Base-by-base conservation (phyloP, 2,888 invertebrate species). In the Caenorhabditis zanzibari region DNA sequence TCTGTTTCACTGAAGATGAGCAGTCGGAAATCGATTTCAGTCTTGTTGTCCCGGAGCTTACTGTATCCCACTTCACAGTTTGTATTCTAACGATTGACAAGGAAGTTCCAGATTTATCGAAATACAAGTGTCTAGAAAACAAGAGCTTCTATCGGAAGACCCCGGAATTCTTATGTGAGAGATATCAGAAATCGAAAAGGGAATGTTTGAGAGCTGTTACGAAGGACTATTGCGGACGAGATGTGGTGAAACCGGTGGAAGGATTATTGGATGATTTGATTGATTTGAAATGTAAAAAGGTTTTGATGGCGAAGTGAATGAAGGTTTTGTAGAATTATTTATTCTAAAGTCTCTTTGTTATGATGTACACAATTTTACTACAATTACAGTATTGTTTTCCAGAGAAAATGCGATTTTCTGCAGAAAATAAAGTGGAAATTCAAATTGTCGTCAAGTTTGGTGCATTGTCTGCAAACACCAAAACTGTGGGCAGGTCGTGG, bases 121-220 rank as follows among this genome's bases (percentile, higher is more conserved):
- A 66, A 14, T 66, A 66, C 22, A n/a, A 35, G 1, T 66, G 66
- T 14, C 14, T 66, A 5, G 52, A 66, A 35, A 49, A 66, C 28
- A 49, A 24, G n/a, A 66, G 66, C 32, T 49, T 66, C 35, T 66
- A 19, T 12, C 9, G 12, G 49, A 66, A 66, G 32, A 66, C 52
- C 22, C 66, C 66, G 0, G 66, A 66, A 52, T 49, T 52, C 16
- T 9, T 66, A 2, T 66, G 66, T 32, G 22, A 49, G 14, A 49
- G 66, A 52, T 66, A 66, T 22, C 66, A 35, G 6, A 66, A 66
- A 14, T 24, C 28, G 14, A 66, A 66, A 7, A 49, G 66, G 32
- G 66, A 66, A 6, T 66, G 66, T 22, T 66, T 66, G 66, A 66
- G 66, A 52, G 28, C 66, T 12, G 66, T 66, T 9, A 66, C 66